Evolutionary conservation across 2,113 vertebrate species (phyloP).

Genomic region (Agelaius phoeniceus): DNA sequence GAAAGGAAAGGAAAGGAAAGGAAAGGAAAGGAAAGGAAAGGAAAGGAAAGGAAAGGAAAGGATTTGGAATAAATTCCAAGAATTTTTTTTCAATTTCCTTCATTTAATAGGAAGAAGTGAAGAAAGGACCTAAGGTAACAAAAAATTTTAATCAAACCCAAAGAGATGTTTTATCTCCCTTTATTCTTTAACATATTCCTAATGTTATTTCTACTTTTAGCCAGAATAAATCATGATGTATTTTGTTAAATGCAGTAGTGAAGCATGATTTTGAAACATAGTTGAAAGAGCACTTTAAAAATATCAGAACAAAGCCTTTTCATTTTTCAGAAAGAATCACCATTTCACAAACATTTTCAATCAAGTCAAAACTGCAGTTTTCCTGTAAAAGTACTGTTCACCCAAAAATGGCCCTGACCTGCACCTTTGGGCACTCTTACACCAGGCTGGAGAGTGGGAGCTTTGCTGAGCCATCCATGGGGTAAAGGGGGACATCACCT

Average conservation of each 20-base stretch:
- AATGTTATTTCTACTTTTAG: neutral
- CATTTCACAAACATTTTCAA: neutral
- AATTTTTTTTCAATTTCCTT: neutral
- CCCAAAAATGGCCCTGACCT: neutral
- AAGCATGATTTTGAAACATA: neutral
- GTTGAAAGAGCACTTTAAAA: neutral
- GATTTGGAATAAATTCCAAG: neutral
- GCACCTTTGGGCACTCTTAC: neutral
- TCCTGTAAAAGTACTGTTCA: neutral
- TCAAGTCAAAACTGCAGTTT: neutral
- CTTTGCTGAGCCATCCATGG: accelerated
- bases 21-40: neutral
- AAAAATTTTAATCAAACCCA: neutral
- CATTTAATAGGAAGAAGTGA: neutral
- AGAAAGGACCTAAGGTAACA: neutral
- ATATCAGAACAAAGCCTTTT: neutral
- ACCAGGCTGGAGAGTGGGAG: neutral
- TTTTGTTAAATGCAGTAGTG: neutral
- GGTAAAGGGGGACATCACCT: neutral
- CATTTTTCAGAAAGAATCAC: neutral
- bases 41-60: neutral
- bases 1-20: too few species aligned
- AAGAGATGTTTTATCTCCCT: neutral
- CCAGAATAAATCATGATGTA: neutral
- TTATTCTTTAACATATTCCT: neutral